Percentiles rank a stretch among this genome's conserved stretches.
These are phyloP conservation scores for Phalacrocorax aristotelis DNA, from an alignment of 2,113 vertebrate species.

Conservation along the genomic window DNA sequence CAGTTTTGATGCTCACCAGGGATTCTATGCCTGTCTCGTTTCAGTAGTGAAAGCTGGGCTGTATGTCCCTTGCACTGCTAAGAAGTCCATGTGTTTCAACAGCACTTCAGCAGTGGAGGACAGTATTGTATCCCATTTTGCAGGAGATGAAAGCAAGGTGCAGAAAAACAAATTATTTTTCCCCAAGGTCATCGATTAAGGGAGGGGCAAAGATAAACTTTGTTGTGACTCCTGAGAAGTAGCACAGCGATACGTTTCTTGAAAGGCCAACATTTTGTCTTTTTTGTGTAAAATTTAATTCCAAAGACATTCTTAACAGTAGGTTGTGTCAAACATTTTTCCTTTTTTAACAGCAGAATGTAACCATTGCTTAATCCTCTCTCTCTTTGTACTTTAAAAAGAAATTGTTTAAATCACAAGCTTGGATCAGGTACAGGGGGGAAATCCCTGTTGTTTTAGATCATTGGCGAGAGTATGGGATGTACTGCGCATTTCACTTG, in stretches of 20 bases:
- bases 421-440: not conserved
- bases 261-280: not conserved
- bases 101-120: not conserved
- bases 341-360: not conserved
- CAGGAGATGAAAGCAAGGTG: not conserved
- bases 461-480: not conserved
- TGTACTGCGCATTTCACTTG: not conserved
- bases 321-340: not conserved
- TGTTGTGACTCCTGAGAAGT: not conserved
- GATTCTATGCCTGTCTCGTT: not conserved
- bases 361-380: not conserved
- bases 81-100: not conserved
- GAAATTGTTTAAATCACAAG: not conserved
- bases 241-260: not conserved
- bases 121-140: not conserved
- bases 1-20: not conserved
- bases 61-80: not conserved
- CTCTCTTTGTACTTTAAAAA: conserved; percentile 11
- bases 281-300: not conserved
- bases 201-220: not conserved
- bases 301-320: not conserved
- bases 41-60: not conserved
- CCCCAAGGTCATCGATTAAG: conserved; percentile 16
- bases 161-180: not conserved
- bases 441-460: not conserved